Percentiles rank a stretch among this genome's conserved stretches.
Evolutionary conservation across 2,888 invertebrate species (phyloP).

Genomic region (Xestia ashworthii): DNA sequence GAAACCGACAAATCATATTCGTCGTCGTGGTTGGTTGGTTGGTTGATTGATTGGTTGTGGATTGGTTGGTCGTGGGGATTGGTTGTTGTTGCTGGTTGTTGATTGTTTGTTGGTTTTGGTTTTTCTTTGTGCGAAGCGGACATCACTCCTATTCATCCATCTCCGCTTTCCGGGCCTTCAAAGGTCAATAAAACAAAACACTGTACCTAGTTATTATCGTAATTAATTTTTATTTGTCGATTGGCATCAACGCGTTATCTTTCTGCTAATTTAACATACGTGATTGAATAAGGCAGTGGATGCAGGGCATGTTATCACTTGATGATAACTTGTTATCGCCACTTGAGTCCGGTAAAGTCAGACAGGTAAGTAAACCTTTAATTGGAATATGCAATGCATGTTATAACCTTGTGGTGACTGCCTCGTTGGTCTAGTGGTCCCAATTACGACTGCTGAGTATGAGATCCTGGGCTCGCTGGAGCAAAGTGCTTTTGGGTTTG

Average conservation of each 20-base stretch:
- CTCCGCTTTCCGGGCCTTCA: background rate
- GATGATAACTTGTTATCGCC: slow-evolving; percentile 24
- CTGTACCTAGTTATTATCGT: slow-evolving; percentile 7
- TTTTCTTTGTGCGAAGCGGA: too few relatives aligned
- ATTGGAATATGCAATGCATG: background rate
- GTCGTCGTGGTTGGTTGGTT: too few relatives aligned
- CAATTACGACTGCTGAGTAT: too few relatives aligned
- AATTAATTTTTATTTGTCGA: slow-evolving; percentile 26
- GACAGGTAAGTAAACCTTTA: background rate
- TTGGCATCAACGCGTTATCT: slow-evolving; percentile 18
- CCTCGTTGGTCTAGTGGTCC: too few relatives aligned
- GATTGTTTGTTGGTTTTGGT: too few relatives aligned
- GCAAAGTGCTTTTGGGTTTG: too few relatives aligned
- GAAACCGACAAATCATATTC: too few relatives aligned
- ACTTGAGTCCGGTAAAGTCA: background rate
- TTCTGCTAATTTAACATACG: slow-evolving; percentile 41
- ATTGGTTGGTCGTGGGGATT: too few relatives aligned
- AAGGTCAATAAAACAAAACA: slow-evolving; percentile 4
- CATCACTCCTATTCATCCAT: too few relatives aligned
- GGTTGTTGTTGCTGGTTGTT: too few relatives aligned
- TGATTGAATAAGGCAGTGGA: slow-evolving; percentile 23
- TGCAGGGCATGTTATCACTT: slow-evolving; percentile 26
- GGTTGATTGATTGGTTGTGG: too few relatives aligned
- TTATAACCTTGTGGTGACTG: background rate
- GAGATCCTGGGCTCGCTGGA: too few relatives aligned